Base-by-base conservation (phyloP, 2,888 invertebrate species). In the Megalurothrips usitatus region DNA sequence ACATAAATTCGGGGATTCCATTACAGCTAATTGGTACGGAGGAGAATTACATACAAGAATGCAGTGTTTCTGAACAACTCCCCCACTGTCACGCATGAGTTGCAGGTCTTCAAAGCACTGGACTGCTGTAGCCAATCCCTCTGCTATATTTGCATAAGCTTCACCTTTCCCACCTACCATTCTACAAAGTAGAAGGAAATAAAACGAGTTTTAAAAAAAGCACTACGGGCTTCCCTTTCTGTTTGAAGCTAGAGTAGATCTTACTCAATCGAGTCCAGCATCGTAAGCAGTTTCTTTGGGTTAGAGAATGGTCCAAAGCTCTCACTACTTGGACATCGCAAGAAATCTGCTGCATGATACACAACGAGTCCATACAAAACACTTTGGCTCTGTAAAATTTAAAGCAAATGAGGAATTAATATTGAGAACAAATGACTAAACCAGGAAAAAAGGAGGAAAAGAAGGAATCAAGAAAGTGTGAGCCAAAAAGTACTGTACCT, bases 111-210 rank as follows among this genome's bases (percentile, higher is more conserved):
- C 97, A 84, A 97, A 94, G 85, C 96, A 96, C 43, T 94, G 92
- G 23, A 97, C 87, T 0, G 95, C 95, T 1, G 96, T 94, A 0
- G 96, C 93, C 79, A 98, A 89, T 0, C 96, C 98, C 88, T 98
- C 98, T 0, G 94, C 94, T 81, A 97, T 91, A 86, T 97, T 96
- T 0, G 96, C 96, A 85, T 94, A 92, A 19, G 93, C 94, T 87
- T 98, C 97, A 80, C 96, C 95, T 83, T 94, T 94, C 0, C 97
- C 97, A 0, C 97, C 97, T 79, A 94, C 91, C 86, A 95, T 92
- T 85, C 96, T 95, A 83, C 26, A 47, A 12, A 82, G 48, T 58
- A 14, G 75, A 81, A 23, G 43, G 14, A 26, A 79, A 80, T 23
- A 58, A 34, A 28, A 47, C 17, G 28, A 48, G 63, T 43, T 43